Conservation (phyloP, 2,888 invertebrate genomes). For the Diarsia mendica region DNA sequence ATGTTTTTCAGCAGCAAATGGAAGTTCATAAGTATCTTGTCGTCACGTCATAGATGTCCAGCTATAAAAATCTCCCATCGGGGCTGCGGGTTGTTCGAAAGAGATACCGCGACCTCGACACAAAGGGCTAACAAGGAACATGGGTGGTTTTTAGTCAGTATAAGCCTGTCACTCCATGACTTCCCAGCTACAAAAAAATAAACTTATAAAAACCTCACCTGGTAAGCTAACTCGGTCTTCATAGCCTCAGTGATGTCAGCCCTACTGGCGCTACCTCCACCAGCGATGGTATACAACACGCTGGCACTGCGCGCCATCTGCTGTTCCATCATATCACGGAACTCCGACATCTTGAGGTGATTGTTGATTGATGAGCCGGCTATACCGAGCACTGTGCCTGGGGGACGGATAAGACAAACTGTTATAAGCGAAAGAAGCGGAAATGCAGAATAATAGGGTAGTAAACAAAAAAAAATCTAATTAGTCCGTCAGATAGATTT, state of each 20-base stretch:
- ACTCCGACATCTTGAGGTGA: conserved; percentile 91
- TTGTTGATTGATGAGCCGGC: conserved; percentile 92
- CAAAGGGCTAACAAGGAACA: too few species aligned
- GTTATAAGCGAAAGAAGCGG: too few species aligned
- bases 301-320: conserved; percentile 88
- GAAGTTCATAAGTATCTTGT: neutral
- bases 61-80: too few species aligned
- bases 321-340: conserved; percentile 90
- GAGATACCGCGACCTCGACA: too few species aligned
- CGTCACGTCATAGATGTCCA: neutral
- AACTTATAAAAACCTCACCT: too few species aligned
- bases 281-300: conserved; percentile 85
- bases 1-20: neutral
- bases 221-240: conserved; percentile 86
- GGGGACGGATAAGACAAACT: neutral
- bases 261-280: conserved; percentile 78
- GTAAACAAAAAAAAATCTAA: too few species aligned
- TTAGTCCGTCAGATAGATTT: too few species aligned
- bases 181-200: too few species aligned
- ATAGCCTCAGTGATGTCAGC: conserved; percentile 85
- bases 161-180: too few species aligned
- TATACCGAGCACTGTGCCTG: conserved; percentile 92
- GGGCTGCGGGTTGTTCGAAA: neutral
- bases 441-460: too few species aligned
- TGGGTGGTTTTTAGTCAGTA: too few species aligned